Evolutionary conservation across 2,797 vertebrate genomes (phyloP), one percentile per base, ranked within the genome.

Genomic region (Delichon dasypus): DNA sequence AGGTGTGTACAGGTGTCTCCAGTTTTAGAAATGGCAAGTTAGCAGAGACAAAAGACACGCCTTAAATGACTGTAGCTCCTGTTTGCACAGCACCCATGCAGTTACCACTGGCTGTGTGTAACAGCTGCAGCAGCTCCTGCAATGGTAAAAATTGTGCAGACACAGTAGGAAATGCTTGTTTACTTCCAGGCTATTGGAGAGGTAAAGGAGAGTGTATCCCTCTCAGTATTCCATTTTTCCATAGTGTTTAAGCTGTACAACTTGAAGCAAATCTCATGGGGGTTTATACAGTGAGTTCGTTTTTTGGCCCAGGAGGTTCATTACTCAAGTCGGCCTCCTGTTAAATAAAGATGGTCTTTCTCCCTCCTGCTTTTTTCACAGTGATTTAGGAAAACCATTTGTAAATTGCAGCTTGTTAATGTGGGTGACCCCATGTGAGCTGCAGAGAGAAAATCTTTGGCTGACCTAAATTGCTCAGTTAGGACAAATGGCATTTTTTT

Each of bases 401-500:
- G 34, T 57, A 95, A 86, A 91, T 77, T 55, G 36, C 2, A 77
- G 55, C 38, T 66, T 91, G 79, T 73, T 75, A 75, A 55, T 42
- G 9, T 36, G 48, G n/a, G 44, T 66, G 36, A 76, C 75, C 71
- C 55, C 53, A 20, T 9, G 20, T 51, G 85, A 85, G 47, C 75
- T 95, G 67, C 55, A 73, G 60, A 66, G 55, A 79, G 67, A 57
- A 82, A 76, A 66, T 58, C 29, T 74, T 64, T 86, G 51, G 74
- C 88, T 89, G 66, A 65, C 87, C 71, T 86, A 50, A 81, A 81
- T 80, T 64, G 66, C 87, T 82, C 62, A 45, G 9, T 90, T 77
- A 84, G 70, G 84, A 81, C 73, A 88, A 91, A 90, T 60, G 70
- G 68, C n/a, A 4, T 42, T 73, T 90, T 85, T 70, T 79, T 76